Evolutionary conservation across 2,797 vertebrate genomes (phyloP).

Genomic region (Eutrigla gurnardus): DNA sequence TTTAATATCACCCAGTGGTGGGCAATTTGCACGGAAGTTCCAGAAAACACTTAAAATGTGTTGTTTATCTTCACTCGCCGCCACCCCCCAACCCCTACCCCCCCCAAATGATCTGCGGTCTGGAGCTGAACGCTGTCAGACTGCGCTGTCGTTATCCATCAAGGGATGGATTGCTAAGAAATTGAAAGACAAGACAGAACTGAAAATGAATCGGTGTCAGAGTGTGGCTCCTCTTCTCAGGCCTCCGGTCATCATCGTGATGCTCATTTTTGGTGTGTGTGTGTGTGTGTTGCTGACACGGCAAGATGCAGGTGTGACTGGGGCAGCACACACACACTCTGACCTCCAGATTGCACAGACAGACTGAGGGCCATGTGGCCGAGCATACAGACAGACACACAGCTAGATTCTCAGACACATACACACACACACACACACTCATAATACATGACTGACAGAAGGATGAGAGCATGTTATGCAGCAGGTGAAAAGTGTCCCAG

Average conservation of each 20-base stretch:
- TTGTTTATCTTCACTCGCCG: slow-evolving; percentile 37
- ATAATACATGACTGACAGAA: slow-evolving; percentile 29
- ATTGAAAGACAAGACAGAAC: slow-evolving; percentile 40
- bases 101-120: slow-evolving; percentile 42
- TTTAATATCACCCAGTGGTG: slow-evolving; percentile 63
- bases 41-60: slow-evolving; percentile 56
- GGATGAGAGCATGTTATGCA: slow-evolving; percentile 25
- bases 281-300: slow-evolving; percentile 24
- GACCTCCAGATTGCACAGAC: slow-evolving; percentile 36
- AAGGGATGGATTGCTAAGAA: slow-evolving; percentile 38
- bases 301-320: slow-evolving; percentile 54
- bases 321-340: not conserved
- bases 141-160: slow-evolving; percentile 50
- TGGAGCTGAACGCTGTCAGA: slow-evolving; percentile 44
- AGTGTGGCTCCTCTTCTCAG: not conserved
- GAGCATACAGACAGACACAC: slow-evolving; percentile 34
- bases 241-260: slow-evolving; percentile 1
- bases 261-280: slow-evolving; percentile 1
- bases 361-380: slow-evolving; percentile 58
- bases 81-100: slow-evolving; percentile 51
- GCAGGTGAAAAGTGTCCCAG: slow-evolving; percentile 36
- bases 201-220: slow-evolving; percentile 43
- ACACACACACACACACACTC: slow-evolving; percentile 17
- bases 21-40: slow-evolving; percentile 39
- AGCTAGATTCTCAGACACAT: slow-evolving; percentile 18